Base-by-base conservation (phyloP, 1,140 invertebrate species). In the Brachystomella parvula region DNA sequence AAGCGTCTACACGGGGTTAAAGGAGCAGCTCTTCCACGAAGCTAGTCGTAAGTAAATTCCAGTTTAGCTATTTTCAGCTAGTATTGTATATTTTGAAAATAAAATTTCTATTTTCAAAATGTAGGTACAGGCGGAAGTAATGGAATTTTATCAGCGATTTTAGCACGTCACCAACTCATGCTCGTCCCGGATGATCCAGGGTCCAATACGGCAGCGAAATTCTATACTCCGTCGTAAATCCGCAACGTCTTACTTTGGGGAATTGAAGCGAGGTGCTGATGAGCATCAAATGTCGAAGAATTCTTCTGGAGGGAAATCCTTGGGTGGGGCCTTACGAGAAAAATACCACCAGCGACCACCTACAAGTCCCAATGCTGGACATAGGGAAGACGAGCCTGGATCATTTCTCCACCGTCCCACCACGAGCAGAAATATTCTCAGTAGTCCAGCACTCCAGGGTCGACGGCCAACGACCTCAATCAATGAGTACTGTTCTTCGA, bases 1-100 rank as follows among this genome's bases (percentile, higher is more conserved):
- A 3, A 53, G 56, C 17, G 39, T 69, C n/a, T 63, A 62, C 39
- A 29, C 19, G 12, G 49, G 44, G 9, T 47, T 69, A 17, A 62
- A 56, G 26, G 61, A 69, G 3, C 47, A 49, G n/a, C 29, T 61
- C 35, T 33, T 17, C 28, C 35, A 0, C 26, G 26, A 49, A 39
- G 49, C 24, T 21, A 39, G 35, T 39, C 35, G 35, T 39, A 39
- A 39, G 35, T 39, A 9, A 19, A n/a, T n/a, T n/a, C n/a, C n/a
- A n/a, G n/a, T n/a, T n/a, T n/a, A n/a, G n/a, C n/a, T n/a, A n/a
- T n/a, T n/a, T n/a, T n/a, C n/a, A n/a, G n/a, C n/a, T n/a, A n/a
- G n/a, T n/a, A n/a, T n/a, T n/a, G n/a, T n/a, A n/a, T n/a, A n/a
- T n/a, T n/a, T n/a, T n/a, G n/a, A n/a, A 59, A 59, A 29, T 59